A percentile compares a stretch with the other conserved stretches of the same genome.
Evolutionary conservation across 2,797 vertebrate genomes (phyloP).

Genomic region (Cossypha polioptera): DNA sequence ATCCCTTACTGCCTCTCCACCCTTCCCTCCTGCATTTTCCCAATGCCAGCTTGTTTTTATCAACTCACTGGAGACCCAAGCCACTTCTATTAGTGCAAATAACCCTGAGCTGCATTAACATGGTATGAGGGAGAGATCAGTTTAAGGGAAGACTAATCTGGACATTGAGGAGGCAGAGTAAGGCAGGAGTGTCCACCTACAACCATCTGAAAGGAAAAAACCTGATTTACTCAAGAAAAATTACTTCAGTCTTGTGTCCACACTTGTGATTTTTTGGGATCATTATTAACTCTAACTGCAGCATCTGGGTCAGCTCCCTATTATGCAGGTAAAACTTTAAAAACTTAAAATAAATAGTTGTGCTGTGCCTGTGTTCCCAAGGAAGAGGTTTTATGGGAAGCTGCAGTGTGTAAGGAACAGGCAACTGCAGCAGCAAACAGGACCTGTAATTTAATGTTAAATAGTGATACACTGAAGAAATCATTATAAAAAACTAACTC

Average conservation of each 20-base stretch:
- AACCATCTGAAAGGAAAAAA: not conserved
- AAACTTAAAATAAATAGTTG: not conserved
- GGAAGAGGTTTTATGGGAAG: not conserved
- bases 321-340: not conserved
- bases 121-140: not conserved
- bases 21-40: not conserved
- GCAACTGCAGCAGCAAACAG: not conserved
- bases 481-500: not conserved
- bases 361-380: not conserved
- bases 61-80: not conserved
- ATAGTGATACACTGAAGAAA: not conserved
- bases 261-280: not conserved
- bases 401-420: not conserved
- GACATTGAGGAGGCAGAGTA: not conserved
- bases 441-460: not conserved
- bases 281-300: not conserved
- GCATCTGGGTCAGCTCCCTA: not conserved
- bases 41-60: not conserved
- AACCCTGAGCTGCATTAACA: not conserved
- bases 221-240: not conserved
- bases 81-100: not conserved
- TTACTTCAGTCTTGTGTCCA: fast-evolving
- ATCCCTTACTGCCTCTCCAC: not conserved
- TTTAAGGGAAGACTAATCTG: not conserved
- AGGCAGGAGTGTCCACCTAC: not conserved